A percentile compares a stretch with the other conserved stretches of the same genome.
phyloP scores from a whole-genome alignment of 64 coral and sea anemone genomes.

The Stichodactyla helianthus region DNA sequence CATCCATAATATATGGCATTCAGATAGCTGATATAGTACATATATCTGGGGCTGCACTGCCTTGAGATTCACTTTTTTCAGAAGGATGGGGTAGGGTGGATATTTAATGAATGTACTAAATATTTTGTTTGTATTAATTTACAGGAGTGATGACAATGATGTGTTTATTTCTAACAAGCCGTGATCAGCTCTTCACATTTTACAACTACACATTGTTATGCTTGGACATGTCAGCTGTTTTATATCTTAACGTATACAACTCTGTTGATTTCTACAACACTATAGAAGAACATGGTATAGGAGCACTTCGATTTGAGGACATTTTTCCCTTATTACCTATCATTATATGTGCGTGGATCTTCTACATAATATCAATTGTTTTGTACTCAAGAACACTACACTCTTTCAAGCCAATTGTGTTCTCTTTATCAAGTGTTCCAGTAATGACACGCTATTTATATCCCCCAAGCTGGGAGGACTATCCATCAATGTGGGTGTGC shows the following conservation, averaged over 20 bases:
- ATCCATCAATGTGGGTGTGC: conserved; percentile 85
- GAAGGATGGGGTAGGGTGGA: too few species aligned
- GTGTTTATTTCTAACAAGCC: conserved; percentile 61
- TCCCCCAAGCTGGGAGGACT: conserved; percentile 21
- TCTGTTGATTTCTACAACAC: conserved; percentile 63
- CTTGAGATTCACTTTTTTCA: too few species aligned
- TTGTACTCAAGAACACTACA: conserved; percentile 63
- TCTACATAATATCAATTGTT: conserved; percentile 60
- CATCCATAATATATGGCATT: too few species aligned
- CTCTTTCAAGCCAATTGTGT: conserved; percentile 77
- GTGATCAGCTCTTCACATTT: conserved; percentile 70
- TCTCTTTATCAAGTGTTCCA: conserved; percentile 57
- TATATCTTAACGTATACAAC: conserved; percentile 89
- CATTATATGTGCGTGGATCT: conserved; percentile 74
- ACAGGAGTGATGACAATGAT: conserved; percentile 52
- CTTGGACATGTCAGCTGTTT: conserved; percentile 62
- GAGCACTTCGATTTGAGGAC: conserved; percentile 38
- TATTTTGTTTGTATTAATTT: conserved; percentile 18
- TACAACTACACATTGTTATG: conserved; percentile 80
- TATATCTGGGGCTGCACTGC: too few species aligned
- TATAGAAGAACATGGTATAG: conserved; percentile 29
- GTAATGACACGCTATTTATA: conserved; percentile 38
- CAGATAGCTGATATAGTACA: too few species aligned
- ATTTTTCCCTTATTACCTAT: conserved; percentile 60
- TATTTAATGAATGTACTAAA: too few species aligned